Base-by-base conservation (phyloP, 1,140 invertebrate species). In the Micrasema longulum region DNA sequence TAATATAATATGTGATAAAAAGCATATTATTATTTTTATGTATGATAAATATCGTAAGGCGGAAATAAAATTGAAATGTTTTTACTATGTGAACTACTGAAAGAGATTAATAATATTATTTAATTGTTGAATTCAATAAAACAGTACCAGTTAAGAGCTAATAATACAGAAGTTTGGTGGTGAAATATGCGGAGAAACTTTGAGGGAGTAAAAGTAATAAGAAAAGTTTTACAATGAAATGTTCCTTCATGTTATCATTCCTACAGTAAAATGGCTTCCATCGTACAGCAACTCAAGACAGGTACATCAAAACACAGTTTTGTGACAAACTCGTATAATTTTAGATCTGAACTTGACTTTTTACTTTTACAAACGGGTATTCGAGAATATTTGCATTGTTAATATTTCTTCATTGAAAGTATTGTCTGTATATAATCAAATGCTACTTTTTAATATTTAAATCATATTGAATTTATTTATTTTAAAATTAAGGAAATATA, bases 191-290 rank as follows among this genome's bases (percentile, higher is more conserved):
- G 50, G n/a, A 53, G 9, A 31, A 60, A 60, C 62, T 71, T 71
- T 73, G 43, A 11, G 20, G 45, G 45, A 48, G 53, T 47, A 65
- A 62, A 64, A 74, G 63, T 74, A 75, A 75, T 69, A 68, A 71
- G 73, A 75, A 75, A 75, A 75, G 26, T 75, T 75, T 68, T 11
- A 47, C 73, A 71, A 75, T 75, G 73, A 75, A 75, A 75, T 68
- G 73, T 75, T 75, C 57, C 65, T 69, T 71, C 68, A 69, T 55
- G 26, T 31, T 31, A 62, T 74, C 71, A 60, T 60, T 53, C 16
- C 22, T 53, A 12, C 26, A 26, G 35, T 14, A 16, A 23, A 38
- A 60, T 60, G n/a, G 16, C 11, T 60, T 18, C 26, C 22, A 14
- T n/a, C 20, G 14, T 45, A 45, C 41, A 45, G 47, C 47, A 18